Evolutionary conservation across 2,113 vertebrate genomes (phyloP), one percentile per base, ranked within the genome.

Genomic region (Oreochromis niloticus): DNA sequence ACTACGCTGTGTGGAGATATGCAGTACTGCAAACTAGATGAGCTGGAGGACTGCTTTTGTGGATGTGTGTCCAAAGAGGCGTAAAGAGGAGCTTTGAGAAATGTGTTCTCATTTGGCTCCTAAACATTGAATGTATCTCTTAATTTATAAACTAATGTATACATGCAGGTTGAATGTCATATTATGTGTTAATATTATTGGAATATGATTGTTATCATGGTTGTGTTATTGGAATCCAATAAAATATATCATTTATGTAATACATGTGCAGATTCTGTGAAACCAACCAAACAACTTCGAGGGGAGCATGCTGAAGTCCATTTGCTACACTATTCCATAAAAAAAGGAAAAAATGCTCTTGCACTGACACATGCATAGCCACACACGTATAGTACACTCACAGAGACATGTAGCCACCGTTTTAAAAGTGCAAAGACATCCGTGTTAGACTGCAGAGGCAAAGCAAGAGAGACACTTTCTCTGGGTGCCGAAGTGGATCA

Each of bases 211-310:
- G 24, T 85, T 39, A 39, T 86, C 22, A 68, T 90, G 39, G 9
- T 88, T 80, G 14, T 86, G 36, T 79, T 87, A 86, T 87, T 92
- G 87, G 87, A 89, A 89, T 90, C 81, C 86, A 92, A 92, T 92
- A 80, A 83, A 83, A 80, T n/a, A 2, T 66, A n/a, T 39, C 19
- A 34, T 7, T 32, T 66, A 46, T 46, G 48, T 81, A 41, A 52
- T 55, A 59, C 80, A 88, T 78, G 24, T 68, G 41, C 36, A 83
- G 34, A 66, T 66, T 66, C 19, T 66, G 19, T 68, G 19, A 39
- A 68, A 68, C n/a, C 2, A 22, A 5, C 63, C 34, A 39, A 39
- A 39, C 11, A 39, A 13, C 61, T 68, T 39, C 19, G 34, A 66
- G 34, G 10, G 6, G 17, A n/a, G 7, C 32, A 22, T 66, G 34